Evolutionary conservation across 2,113 vertebrate species (phyloP).

Genomic region (Lepidothrix coronata): DNA sequence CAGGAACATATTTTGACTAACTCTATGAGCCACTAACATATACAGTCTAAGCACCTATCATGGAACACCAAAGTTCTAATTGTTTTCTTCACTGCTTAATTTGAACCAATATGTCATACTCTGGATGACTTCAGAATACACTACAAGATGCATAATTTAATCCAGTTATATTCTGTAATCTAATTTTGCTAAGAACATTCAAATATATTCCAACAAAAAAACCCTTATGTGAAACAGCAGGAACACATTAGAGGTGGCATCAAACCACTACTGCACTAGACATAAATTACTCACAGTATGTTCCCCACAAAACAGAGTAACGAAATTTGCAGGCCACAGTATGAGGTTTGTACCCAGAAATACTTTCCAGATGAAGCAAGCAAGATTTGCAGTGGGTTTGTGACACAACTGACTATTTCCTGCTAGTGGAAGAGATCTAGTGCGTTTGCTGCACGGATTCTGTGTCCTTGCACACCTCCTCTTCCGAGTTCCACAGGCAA

Average conservation of each 20-base stretch:
- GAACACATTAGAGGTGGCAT: slow-evolving; percentile 41
- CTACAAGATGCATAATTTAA: slow-evolving; percentile 1
- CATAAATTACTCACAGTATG: slow-evolving; percentile 19
- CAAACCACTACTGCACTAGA: slow-evolving; percentile 14
- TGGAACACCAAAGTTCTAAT: not conserved
- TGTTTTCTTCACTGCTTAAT: not conserved
- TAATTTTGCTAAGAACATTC: slow-evolving; percentile 27
- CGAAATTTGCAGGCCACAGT: slow-evolving; percentile 10
- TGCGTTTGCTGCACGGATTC: not conserved
- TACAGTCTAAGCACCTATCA: not conserved
- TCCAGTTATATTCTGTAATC: slow-evolving; percentile 12
- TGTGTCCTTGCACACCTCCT: not conserved
- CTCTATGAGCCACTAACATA: not conserved
- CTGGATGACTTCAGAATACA: not conserved
- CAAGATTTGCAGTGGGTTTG: not conserved
- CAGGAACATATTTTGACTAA: slow-evolving; percentile 55
- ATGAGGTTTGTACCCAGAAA: slow-evolving; percentile 21
- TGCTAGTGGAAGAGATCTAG: not conserved
- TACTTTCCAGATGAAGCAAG: slow-evolving; percentile 58
- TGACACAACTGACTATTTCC: not conserved
- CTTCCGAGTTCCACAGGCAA: not conserved
- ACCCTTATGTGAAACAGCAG: slow-evolving; percentile 16
- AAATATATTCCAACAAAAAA: not conserved
- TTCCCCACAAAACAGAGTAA: slow-evolving; percentile 35
- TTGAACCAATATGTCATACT: not conserved